Evolutionary conservation across 1,140 invertebrate genomes (phyloP).

Genomic region (Papilio aristodemus): DNA sequence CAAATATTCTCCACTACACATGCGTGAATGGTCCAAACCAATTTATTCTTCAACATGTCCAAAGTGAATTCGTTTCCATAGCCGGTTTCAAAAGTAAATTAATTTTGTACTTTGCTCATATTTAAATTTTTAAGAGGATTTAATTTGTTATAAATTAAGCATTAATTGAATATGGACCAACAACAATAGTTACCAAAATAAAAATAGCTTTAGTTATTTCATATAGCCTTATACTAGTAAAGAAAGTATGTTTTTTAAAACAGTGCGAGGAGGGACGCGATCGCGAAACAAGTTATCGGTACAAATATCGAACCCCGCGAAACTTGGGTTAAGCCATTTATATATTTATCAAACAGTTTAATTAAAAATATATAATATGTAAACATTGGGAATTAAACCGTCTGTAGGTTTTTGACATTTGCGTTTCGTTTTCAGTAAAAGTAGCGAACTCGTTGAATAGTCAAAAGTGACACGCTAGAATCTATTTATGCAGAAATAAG

Average conservation of each 20-base stretch:
- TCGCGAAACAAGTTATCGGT: too few species aligned
- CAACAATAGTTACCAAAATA: too few species aligned
- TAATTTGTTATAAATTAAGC: too few species aligned
- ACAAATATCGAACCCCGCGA: too few species aligned
- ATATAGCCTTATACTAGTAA: too few species aligned
- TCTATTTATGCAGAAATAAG: neutral
- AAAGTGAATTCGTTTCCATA: neutral
- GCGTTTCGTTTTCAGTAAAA: neutral
- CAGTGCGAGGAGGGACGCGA: too few species aligned
- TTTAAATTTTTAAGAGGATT: too few species aligned
- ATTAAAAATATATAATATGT: neutral
- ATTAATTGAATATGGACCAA: too few species aligned
- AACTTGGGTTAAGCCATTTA: too few species aligned
- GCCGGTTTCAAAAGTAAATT: neutral
- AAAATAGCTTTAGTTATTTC: too few species aligned
- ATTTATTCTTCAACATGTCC: constrained; percentile 16
- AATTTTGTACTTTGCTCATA: neutral
- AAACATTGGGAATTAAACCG: neutral
- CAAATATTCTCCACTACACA: constrained; percentile 4
- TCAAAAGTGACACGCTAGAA: neutral
- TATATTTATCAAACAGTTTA: too few species aligned
- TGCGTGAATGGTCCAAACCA: neutral
- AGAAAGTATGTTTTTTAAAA: too few species aligned
- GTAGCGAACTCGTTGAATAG: neutral
- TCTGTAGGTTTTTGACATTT: neutral